Evolutionary conservation across 2,888 invertebrate genomes (phyloP), one percentile per base, ranked within the genome.

Genomic region (Strigamia crassipes): DNA sequence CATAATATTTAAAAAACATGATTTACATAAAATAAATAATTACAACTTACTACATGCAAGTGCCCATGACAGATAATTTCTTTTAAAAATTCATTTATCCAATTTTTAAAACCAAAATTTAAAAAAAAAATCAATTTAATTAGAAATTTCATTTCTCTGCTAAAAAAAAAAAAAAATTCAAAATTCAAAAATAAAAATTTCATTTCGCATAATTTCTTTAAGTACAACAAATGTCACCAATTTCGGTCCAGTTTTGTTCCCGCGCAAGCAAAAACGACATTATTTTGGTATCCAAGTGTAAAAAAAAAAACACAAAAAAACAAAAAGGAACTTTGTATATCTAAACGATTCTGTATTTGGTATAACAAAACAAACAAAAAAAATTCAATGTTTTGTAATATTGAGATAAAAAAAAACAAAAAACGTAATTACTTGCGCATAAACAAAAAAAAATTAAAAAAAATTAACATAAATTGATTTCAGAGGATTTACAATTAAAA

Each of bases 11-110:
- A 18, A 56, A 18, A 56, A 56, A 73, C 73, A 73, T 73, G 73
- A 73, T 73, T 31, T 56, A 56, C 56, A 73, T 27, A 73, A 73
- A 73, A 73, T 73, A 73, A 73, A 73, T 73, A 31, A 31, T 31
- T 23, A 31, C 73, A 73, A 10, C 31, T 31, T 31, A 73, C 73
- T 31, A 73, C 73, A 31, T 73, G 73, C 27, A 73, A 73, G 73
- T 73, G 73, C 73, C 31, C 27, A 73, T 73, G 73, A 73, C 73
- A 31, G 73, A 73, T 73, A 73, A 73, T 73, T 73, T 31, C 5
- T 38, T 38, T n/a, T n/a, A n/a, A n/a, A n/a, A n/a, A 2, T 27
- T 27, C 27, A 27, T 38, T 38, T 38, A 38, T 38, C 38, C 38
- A 38, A 38, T 38, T 6, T 9, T 38, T 38, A 10, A 38, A 38